Conservation (phyloP, 2,113 vertebrate species). For the Neomonachus schauinslandi region DNA sequence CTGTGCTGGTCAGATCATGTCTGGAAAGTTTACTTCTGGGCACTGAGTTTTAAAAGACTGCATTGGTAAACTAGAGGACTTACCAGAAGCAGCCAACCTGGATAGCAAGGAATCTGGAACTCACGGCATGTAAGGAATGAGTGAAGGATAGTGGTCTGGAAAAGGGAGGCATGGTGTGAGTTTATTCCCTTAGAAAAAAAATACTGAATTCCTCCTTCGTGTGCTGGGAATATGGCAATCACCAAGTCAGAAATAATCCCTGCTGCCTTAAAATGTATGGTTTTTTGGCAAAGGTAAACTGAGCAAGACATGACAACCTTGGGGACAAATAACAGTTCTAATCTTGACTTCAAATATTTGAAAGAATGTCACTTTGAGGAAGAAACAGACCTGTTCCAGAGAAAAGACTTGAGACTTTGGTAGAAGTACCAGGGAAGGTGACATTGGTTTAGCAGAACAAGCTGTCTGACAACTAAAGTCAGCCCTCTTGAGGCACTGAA, state of each 20-base stretch:
- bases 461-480: background rate
- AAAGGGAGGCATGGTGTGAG: background rate
- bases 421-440: constrained; percentile 12
- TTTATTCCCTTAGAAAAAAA: constrained; percentile 3
- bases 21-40: background rate
- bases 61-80: background rate
- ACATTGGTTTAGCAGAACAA: background rate
- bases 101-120: background rate
- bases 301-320: constrained; percentile 8
- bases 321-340: background rate
- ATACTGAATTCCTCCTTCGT: background rate
- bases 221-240: background rate
- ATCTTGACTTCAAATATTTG: constrained; percentile 40
- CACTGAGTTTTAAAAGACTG: constrained; percentile 42
- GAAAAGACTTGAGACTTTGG: constrained; percentile 3
- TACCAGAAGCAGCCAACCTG: background rate
- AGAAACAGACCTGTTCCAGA: constrained; percentile 25
- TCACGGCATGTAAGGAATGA: background rate
- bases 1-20: background rate
- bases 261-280: background rate
- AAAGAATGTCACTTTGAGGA: constrained; percentile 45
- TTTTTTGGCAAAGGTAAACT: background rate
- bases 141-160: background rate
- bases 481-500: background rate
- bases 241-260: background rate